These are phyloP conservation scores for Prolemur simus DNA, from an alignment of 2,113 vertebrate genomes.

Conservation along the genomic window DNA sequence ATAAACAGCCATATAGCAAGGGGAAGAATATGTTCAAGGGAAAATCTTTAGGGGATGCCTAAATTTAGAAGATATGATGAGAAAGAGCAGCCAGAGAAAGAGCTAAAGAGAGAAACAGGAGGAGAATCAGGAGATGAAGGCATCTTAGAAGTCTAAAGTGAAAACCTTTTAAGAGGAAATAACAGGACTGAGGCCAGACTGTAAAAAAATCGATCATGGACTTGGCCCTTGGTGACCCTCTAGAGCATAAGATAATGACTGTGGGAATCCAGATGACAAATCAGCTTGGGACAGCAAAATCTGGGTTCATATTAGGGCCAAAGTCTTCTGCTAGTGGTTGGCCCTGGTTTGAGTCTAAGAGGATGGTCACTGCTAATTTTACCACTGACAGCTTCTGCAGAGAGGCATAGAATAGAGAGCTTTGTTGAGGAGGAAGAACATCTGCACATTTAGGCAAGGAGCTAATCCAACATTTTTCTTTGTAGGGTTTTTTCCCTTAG, in stretches of 20 bases:
- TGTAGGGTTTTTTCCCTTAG: not conserved
- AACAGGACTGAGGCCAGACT: not conserved
- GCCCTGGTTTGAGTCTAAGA: not conserved
- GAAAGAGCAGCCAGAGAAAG: not conserved
- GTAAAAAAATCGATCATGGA: not conserved
- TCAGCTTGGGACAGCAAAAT: not conserved
- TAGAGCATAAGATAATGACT: not conserved
- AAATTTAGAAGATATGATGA: not conserved
- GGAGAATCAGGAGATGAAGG: not conserved
- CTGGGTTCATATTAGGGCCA: not conserved
- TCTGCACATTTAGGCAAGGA: not conserved
- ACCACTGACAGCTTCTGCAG: not conserved
- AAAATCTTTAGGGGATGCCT: not conserved
- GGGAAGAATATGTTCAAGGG: not conserved
- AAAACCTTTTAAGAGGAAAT: not conserved
- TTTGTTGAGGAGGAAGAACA: not conserved
- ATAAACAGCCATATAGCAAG: not conserved
- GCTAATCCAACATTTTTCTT: not conserved
- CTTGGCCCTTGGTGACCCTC: not conserved
- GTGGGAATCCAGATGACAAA: not conserved
- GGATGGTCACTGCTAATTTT: not conserved
- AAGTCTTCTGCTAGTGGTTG: not conserved
- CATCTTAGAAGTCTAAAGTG: not conserved
- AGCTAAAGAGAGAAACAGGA: not conserved
- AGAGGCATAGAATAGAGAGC: not conserved